A percentile compares a stretch with the other conserved stretches of the same genome.
Conservation (phyloP, 2,888 invertebrate species). For the Baccha elongata region DNA sequence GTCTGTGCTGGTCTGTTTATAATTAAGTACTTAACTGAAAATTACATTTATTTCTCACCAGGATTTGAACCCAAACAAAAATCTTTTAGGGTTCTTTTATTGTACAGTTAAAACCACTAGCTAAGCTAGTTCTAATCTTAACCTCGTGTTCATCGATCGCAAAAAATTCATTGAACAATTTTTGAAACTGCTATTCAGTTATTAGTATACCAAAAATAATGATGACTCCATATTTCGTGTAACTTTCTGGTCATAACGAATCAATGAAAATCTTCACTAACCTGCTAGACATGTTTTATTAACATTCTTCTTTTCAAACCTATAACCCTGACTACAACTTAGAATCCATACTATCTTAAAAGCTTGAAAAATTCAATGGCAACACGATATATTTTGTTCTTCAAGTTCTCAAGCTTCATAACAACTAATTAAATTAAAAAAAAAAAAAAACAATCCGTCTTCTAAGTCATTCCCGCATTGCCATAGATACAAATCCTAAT, state of each 20-base stretch:
- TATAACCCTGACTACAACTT: constrained; percentile 5
- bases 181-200: too few relatives aligned
- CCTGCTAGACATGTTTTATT: constrained; percentile 20
- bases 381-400: background rate
- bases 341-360: background rate
- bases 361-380: constrained; percentile 4
- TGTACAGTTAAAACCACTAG: too few relatives aligned
- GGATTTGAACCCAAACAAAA: too few relatives aligned
- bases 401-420: constrained; percentile 24
- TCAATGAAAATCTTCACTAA: background rate
- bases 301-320: constrained; percentile 2
- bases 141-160: too few relatives aligned
- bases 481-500: constrained; percentile 38
- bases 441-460: constrained; percentile 40
- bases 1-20: too few relatives aligned
- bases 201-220: too few relatives aligned
- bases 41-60: too few relatives aligned
- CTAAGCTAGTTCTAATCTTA: too few relatives aligned
- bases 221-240: too few relatives aligned
- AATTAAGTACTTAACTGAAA: too few relatives aligned
- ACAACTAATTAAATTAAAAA: constrained; percentile 61
- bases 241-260: background rate
- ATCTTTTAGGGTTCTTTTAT: too few relatives aligned
- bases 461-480: constrained; percentile 8
- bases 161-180: too few relatives aligned